Evolutionary conservation across 2,888 invertebrate species (phyloP).

Genomic region (Helicoverpa assulta): DNA sequence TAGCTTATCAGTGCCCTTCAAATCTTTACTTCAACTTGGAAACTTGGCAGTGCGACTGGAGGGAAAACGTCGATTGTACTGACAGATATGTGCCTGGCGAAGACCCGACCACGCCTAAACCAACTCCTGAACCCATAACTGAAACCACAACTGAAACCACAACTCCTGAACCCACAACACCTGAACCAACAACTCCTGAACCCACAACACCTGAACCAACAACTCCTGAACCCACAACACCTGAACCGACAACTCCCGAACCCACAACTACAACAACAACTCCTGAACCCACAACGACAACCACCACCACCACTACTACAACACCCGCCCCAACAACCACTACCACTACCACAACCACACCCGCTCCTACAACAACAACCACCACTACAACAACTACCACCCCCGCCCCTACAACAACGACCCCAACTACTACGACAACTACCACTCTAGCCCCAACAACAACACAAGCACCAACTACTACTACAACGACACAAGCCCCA

Average conservation of each 20-base stretch:
- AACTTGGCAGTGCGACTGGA: constrained; percentile 91
- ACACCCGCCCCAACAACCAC: constrained; percentile 37
- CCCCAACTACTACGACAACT: no score
- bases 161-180: constrained; percentile 25
- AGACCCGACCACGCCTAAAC: constrained; percentile 13
- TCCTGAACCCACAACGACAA: constrained; percentile 26
- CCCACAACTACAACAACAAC: constrained; percentile 24
- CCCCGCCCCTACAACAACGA: no score
- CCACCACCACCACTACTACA: constrained; percentile 32
- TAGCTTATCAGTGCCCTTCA: constrained; percentile 90
- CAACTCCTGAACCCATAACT: background rate
- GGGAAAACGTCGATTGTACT: constrained; percentile 91
- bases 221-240: constrained; percentile 17
- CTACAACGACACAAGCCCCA: no score
- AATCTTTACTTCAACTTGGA: constrained; percentile 90
- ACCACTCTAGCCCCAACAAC: no score
- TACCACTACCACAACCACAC: constrained; percentile 26
- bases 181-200: constrained; percentile 29
- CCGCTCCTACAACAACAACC: constrained; percentile 39
- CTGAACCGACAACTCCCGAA: constrained; percentile 25
- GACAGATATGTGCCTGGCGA: constrained; percentile 72
- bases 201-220: constrained; percentile 44
- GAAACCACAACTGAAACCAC: background rate
- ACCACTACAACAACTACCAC: constrained; percentile 20
- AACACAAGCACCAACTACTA: no score